Percentiles rank a stretch among this genome's conserved stretches.
phyloP scores from a whole-genome alignment of 1,140 invertebrate species.

The Aphis craccivora region DNA sequence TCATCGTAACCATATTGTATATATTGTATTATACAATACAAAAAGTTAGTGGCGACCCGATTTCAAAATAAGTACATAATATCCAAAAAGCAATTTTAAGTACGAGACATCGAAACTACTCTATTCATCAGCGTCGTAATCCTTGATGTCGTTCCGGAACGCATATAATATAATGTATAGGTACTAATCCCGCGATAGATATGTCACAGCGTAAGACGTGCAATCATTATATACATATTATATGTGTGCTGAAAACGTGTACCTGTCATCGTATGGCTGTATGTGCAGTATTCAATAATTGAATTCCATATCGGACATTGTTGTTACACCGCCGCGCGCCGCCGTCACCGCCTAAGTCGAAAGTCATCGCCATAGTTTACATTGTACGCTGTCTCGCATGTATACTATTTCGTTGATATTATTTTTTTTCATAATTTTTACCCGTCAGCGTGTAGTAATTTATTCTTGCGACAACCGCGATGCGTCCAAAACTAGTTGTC shows the following conservation, averaged over 20 bases:
- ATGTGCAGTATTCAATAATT: not conserved
- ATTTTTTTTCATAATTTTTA: not conserved
- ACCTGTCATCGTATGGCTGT: not conserved
- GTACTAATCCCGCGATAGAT: slow-evolving; percentile 13
- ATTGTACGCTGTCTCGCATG: not conserved
- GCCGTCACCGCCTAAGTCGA: not conserved
- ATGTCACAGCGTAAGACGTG: not conserved
- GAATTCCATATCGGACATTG: slow-evolving; percentile 25
- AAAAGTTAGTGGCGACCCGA: not conserved
- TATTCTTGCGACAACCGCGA: not conserved
- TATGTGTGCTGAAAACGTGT: not conserved
- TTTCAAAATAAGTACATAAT: not conserved
- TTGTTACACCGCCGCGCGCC: not conserved
- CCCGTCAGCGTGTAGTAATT: not conserved
- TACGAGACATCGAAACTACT: not conserved
- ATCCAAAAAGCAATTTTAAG: not conserved
- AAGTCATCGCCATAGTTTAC: not conserved
- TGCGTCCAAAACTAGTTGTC: not conserved
- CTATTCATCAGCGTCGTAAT: not conserved
- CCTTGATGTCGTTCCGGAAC: slow-evolving; percentile 20
- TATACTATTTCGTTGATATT: not conserved
- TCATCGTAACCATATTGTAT: not conserved
- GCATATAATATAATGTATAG: not conserved
- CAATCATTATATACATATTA: not conserved
- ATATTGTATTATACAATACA: not conserved